These are phyloP conservation scores for Pyxicephalus adspersus DNA, from an alignment of 2,113 vertebrate species.

Conservation along the genomic window DNA sequence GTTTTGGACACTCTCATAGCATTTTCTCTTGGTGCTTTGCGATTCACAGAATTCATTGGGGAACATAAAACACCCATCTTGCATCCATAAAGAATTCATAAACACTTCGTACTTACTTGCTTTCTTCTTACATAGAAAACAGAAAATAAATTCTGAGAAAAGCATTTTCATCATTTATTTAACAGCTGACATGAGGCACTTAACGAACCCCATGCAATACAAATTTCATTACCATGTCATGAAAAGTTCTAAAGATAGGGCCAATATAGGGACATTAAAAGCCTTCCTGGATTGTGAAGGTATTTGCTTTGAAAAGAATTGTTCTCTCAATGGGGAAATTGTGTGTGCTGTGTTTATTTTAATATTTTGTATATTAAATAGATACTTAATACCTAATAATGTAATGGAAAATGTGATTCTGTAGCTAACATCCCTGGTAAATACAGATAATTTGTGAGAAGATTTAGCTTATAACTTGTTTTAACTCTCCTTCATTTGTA, in stretches of 20 bases:
- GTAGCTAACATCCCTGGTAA: too few relatives aligned
- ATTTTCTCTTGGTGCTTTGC: neutral
- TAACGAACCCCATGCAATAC: neutral
- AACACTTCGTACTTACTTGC: neutral
- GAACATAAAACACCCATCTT: neutral
- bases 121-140: constrained; percentile 1
- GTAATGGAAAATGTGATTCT: too few relatives aligned
- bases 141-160: neutral
- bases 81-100: constrained; percentile 16
- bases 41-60: neutral
- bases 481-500: too few relatives aligned
- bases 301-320: too few relatives aligned
- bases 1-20: neutral
- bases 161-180: neutral
- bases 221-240: constrained; percentile 7
- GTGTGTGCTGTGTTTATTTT: too few relatives aligned
- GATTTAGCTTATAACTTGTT: too few relatives aligned
- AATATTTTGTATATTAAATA: too few relatives aligned
- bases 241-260: neutral
- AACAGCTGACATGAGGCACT: constrained; percentile 11
- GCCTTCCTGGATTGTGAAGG: neutral
- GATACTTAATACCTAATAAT: too few relatives aligned
- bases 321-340: too few relatives aligned
- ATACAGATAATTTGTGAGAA: too few relatives aligned
- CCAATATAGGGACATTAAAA: neutral